Conservation (phyloP, 2,113 vertebrate species). For the Capreolus pygargus region DNA sequence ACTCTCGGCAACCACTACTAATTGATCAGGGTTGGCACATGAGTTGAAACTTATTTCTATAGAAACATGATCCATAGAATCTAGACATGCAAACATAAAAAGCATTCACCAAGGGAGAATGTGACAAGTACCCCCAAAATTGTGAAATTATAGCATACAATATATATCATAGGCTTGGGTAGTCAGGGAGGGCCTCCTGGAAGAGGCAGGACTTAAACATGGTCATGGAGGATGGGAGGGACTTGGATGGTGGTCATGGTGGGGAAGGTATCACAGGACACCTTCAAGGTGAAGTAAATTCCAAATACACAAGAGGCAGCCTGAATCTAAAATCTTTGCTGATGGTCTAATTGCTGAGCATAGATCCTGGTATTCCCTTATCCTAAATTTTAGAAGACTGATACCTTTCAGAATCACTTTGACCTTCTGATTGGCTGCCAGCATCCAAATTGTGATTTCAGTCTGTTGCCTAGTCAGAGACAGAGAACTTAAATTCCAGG, state of each 20-base stretch:
- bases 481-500: constrained; percentile 83
- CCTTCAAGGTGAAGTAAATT: neutral
- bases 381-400: neutral
- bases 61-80: neutral
- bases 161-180: neutral
- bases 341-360: neutral
- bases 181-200: neutral
- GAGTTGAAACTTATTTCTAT: neutral
- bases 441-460: constrained; percentile 73
- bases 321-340: neutral
- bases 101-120: neutral
- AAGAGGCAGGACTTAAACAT: neutral
- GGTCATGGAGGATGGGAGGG: neutral
- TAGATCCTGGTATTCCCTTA: neutral
- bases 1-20: neutral
- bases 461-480: constrained; percentile 76
- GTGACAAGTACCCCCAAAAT: neutral
- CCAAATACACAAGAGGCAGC: neutral
- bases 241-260: neutral
- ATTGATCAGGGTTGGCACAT: neutral
- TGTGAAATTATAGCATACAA: neutral
- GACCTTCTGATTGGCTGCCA: constrained; percentile 55
- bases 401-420: constrained; percentile 36
- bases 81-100: neutral
- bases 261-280: neutral